A percentile compares a stretch with the other conserved stretches of the same genome.
These are phyloP conservation scores for Hipposideros larvatus DNA, from an alignment of 2,797 vertebrate genomes.

Conservation along the genomic window DNA sequence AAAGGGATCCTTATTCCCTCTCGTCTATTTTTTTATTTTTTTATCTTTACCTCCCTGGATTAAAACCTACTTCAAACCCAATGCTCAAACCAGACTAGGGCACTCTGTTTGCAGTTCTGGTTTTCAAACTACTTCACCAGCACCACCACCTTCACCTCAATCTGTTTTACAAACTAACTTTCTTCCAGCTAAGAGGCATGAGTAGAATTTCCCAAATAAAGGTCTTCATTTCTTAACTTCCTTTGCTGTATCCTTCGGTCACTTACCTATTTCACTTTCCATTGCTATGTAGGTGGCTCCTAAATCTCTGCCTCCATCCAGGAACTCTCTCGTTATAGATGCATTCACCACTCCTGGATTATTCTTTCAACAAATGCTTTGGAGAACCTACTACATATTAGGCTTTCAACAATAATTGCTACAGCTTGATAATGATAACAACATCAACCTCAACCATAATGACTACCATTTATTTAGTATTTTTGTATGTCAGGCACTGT, in stretches of 20 bases:
- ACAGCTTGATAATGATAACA: background rate
- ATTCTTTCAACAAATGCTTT: slow-evolving; percentile 2
- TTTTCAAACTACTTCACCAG: background rate
- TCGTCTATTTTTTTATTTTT: background rate
- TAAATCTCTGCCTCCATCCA: background rate
- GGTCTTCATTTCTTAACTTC: background rate
- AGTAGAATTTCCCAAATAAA: background rate
- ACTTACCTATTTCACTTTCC: background rate
- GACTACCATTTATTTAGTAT: background rate
- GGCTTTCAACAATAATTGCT: background rate
- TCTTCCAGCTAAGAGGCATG: background rate
- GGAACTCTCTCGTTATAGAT: background rate
- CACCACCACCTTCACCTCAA: background rate
- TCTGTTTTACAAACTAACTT: background rate
- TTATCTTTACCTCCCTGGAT: background rate
- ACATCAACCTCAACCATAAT: background rate
- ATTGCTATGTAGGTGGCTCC: background rate
- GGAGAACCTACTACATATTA: background rate
- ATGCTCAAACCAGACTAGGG: background rate
- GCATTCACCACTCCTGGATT: background rate
- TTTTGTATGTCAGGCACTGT: background rate
- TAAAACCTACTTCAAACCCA: slow-evolving; percentile 6
- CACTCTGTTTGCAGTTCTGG: background rate
- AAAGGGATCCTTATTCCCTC: background rate
- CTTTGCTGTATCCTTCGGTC: background rate